Evolutionary conservation across 2,113 vertebrate genomes (phyloP).

Genomic region (Trematomus loennbergii): DNA sequence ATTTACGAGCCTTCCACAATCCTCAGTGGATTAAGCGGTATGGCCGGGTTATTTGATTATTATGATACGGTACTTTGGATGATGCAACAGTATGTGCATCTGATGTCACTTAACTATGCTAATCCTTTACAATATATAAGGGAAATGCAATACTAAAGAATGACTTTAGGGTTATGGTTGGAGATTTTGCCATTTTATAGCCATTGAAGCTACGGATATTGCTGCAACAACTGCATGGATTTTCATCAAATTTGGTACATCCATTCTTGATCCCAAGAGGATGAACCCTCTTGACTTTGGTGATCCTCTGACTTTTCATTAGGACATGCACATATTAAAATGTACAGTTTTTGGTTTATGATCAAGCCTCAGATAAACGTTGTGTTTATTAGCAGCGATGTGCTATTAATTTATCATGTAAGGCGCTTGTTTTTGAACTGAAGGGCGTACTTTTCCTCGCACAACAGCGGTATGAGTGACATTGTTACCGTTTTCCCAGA

Average conservation of each 20-base stretch:
- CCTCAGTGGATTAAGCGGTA: background rate
- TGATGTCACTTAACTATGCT: background rate
- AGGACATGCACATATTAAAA: background rate
- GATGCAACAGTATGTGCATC: background rate
- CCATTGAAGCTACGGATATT: too few species aligned
- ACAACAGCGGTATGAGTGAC: too few species aligned
- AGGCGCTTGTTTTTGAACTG: too few species aligned
- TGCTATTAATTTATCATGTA: too few species aligned
- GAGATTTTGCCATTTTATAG: too few species aligned
- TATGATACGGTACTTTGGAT: background rate
- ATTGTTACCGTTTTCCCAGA: too few species aligned
- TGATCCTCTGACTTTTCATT: background rate
- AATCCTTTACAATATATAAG: background rate
- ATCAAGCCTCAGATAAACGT: background rate
- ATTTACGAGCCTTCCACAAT: constrained; percentile 32
- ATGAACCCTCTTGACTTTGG: background rate
- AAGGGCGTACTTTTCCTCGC: too few species aligned
- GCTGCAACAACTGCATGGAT: background rate
- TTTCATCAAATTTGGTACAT: background rate
- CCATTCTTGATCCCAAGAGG: background rate
- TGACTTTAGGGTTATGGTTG: background rate
- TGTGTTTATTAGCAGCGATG: background rate
- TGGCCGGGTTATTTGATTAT: background rate
- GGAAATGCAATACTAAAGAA: too few species aligned
- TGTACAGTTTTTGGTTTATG: background rate